phyloP scores from a whole-genome alignment of 2,888 invertebrate genomes.

The Microdon myrmicae region DNA sequence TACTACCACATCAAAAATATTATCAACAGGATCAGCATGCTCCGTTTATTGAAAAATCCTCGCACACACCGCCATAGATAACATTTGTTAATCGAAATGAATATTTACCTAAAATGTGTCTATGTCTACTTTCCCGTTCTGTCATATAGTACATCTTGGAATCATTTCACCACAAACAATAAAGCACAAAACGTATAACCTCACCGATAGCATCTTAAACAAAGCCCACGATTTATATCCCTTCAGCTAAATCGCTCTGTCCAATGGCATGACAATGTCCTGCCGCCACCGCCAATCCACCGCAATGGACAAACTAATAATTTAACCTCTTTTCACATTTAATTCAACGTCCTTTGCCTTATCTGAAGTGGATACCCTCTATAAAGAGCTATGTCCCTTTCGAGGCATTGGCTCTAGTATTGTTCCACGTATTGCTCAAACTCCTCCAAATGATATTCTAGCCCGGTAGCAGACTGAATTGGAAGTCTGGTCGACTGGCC shows the following conservation, averaged over 20 bases:
- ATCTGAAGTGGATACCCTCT: conserved; percentile 30
- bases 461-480: neutral
- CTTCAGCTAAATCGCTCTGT: conserved; percentile 13
- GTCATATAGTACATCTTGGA: too few relatives aligned
- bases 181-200: conserved; percentile 20
- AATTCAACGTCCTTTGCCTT: conserved; percentile 25
- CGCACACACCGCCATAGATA: too few relatives aligned
- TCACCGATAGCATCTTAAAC: conserved; percentile 23
- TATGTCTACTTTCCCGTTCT: too few relatives aligned
- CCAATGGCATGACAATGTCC: conserved; percentile 25
- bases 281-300: conserved; percentile 17
- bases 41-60: too few relatives aligned
- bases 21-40: too few relatives aligned
- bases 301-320: conserved; percentile 48
- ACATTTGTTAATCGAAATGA: too few relatives aligned
- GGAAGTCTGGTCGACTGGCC: neutral
- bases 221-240: conserved; percentile 35
- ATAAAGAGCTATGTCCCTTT: conserved; percentile 38
- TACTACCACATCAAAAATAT: too few relatives aligned
- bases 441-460: too few relatives aligned
- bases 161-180: conserved; percentile 2
- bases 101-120: too few relatives aligned
- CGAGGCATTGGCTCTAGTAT: conserved; percentile 24
- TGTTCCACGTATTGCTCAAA: conserved; percentile 39
- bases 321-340: conserved; percentile 50